Base-by-base conservation (phyloP, 2,888 invertebrate species). In the Synergus umbraculus region DNA sequence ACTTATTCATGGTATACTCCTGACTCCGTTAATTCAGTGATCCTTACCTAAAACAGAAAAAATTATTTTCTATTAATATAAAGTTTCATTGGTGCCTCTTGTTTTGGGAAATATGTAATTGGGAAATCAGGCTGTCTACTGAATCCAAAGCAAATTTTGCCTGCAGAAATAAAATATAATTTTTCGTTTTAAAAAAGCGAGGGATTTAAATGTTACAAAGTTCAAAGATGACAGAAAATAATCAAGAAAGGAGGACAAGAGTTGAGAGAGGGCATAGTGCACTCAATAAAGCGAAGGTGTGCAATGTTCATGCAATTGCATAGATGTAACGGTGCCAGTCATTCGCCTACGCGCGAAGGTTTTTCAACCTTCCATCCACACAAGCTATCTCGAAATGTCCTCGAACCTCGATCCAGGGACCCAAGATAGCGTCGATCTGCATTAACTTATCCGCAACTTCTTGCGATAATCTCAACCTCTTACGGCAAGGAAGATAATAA, bases 241-340 rank as follows among this genome's bases (percentile, higher is more conserved):
- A 44, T 22, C 9, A 37, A 37, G 15, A 37, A 73, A 54, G 15
- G 49, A 54, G 73, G 54, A 41, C 73, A 73, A 37, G 49, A 37
- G 49, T n/a, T 10, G 49, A 73, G 46, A 73, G 15, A 49, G 49
- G 37, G 37, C 12, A 18, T 10, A 15, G 29, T 37, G 37, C 54
- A 29, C 37, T 73, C 49, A 73, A 73, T 73, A 54, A 73, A 54
- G 37, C 13, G 29, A 73, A 73, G 73, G 73, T 73, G 73, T 54
- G 49, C 73, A 73, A 73, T 73, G 46, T 73, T 29, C 29, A 73
- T 73, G 73, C 54, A 54, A 29, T n/a, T 73, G 73, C 44, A 69
- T 49, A 73, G 60, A 73, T 54, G 54, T 73, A 73, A 73, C 73
- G 73, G 73, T 73, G 73, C 29, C 69, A 73, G 69, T 73, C 49